Evolutionary conservation across 2,888 invertebrate species (phyloP).

Genomic region (Drosophila colorata): DNA sequence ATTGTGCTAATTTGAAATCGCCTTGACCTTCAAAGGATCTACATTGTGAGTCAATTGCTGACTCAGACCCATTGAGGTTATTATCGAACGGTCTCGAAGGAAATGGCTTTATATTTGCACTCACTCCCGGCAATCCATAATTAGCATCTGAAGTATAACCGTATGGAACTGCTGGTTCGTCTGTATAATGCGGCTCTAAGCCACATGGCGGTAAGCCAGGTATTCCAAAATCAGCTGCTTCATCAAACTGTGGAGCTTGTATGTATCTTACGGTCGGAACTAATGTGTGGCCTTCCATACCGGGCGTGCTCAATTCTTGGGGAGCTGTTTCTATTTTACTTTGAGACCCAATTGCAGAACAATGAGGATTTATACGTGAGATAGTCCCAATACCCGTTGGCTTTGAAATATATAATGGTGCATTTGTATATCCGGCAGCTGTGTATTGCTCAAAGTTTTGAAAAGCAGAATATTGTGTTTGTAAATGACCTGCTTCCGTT

Average conservation of each 20-base stretch:
- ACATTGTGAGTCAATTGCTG: slow-evolving; percentile 71
- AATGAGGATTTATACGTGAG: slow-evolving; percentile 67
- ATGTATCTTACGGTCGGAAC: slow-evolving; percentile 77
- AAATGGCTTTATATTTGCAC: slow-evolving; percentile 85
- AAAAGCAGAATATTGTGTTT: slow-evolving; percentile 76
- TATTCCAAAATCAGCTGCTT: slow-evolving; percentile 87
- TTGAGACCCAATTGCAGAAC: slow-evolving; percentile 71
- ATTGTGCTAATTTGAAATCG: slow-evolving; percentile 88
- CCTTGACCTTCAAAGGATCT: slow-evolving; percentile 89
- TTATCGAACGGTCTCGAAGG: slow-evolving; percentile 86
- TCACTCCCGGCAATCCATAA: slow-evolving; percentile 85
- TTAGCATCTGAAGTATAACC: slow-evolving; percentile 89
- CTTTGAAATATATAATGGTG: slow-evolving; percentile 80
- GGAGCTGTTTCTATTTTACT: slow-evolving; percentile 70
- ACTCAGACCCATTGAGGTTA: slow-evolving; percentile 85
- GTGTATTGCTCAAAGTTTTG: slow-evolving; percentile 75
- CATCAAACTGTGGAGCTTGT: slow-evolving; percentile 85
- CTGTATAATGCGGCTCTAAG: slow-evolving; percentile 88
- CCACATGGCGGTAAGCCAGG: slow-evolving; percentile 88
- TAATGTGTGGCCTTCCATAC: slow-evolving; percentile 79
- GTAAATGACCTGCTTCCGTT: slow-evolving; percentile 71
- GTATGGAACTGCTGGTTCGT: slow-evolving; percentile 88
- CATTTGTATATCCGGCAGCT: slow-evolving; percentile 75
- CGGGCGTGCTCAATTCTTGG: slow-evolving; percentile 69
- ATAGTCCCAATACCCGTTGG: slow-evolving; percentile 68